A percentile compares a stretch with the other conserved stretches of the same genome.
These are phyloP conservation scores for Myotis davidii DNA, from an alignment of 2,113 vertebrate genomes.

Conservation along the genomic window DNA sequence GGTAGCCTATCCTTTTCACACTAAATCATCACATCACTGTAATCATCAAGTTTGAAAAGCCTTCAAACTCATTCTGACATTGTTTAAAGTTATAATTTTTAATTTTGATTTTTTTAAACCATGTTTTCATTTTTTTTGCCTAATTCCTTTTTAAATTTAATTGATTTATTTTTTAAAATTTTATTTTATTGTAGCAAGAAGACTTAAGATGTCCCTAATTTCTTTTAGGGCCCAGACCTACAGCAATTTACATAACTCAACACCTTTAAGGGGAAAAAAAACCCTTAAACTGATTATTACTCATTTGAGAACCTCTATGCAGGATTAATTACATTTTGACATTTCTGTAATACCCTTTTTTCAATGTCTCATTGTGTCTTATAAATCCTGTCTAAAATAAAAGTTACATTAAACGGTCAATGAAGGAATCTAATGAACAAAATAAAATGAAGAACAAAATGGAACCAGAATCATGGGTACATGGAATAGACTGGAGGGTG, in stretches of 20 bases:
- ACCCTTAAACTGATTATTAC: neutral
- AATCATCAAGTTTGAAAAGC: neutral
- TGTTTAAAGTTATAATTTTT: constrained; percentile 26
- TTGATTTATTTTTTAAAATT: neutral
- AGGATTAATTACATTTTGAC: constrained; percentile 29
- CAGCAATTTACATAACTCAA: neutral
- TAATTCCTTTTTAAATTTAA: constrained; percentile 17
- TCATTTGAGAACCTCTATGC: neutral
- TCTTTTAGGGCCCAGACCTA: neutral
- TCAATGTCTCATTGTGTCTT: neutral
- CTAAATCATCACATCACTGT: neutral
- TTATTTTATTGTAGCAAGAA: neutral
- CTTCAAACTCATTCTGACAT: constrained; percentile 31
- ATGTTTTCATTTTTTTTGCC: neutral
- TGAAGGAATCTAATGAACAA: neutral
- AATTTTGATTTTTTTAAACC: neutral
- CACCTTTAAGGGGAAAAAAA: neutral
- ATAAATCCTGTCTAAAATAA: constrained; percentile 37
- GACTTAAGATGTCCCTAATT: neutral
- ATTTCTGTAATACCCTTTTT: constrained; percentile 14
- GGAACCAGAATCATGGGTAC: neutral
- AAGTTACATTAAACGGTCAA: constrained; percentile 14
- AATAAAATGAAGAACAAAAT: neutral
- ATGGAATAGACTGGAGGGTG: neutral
- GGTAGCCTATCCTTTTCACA: neutral